Base-by-base conservation (phyloP, 1,140 invertebrate species). In the Gryllus bimaculatus region DNA sequence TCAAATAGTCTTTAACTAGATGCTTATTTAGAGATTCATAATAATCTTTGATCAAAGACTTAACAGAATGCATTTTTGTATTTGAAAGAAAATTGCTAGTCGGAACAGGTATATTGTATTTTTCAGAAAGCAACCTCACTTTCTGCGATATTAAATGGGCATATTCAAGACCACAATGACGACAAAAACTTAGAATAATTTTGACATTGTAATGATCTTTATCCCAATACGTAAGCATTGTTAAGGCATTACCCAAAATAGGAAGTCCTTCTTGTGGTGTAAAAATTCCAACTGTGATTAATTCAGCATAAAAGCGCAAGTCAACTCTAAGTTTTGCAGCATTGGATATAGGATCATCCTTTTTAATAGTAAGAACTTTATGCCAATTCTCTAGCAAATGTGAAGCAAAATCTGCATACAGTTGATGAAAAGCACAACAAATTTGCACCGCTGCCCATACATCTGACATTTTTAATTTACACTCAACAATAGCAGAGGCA, bases 81-180 rank as follows among this genome's bases (percentile, higher is more conserved):
- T 91, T 88, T 20, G 91, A 88, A 47, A 98, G 86, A 81, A 98
- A 91, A 81, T 90, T 90, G 82, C 93, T 95, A 81, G 90, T 90
- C 76, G 94, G 93, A 80, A 95, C 87, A 20, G 87, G 80, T 0
- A 91, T 81, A 80, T 87, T 85, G 77, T 89, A 86, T 85, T 93
- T 92, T 84, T 88, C 87, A 0, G 91, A 88, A 48, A 92, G 82
- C 77, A 89, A 85, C 73, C 89, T 86, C 75, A 93, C 88, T 83
- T 87, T 89, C 80, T 89, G 89, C 0, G 93, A 93, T 21, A 95
- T 87, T 20, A 96, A 87, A 18, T 93, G 96, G 66, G 96, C 96
- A 88, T 97, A 98, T 86, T 98, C 96, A 86, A 98, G 96, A 1
- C 97, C 96, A 86, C 96, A 98, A 84, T 98, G 94, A 81, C 93